A percentile compares a stretch with the other conserved stretches of the same genome.
These are phyloP conservation scores for Phalloptychus januarius DNA, from an alignment of 2,797 vertebrate genomes.

Conservation along the genomic window DNA sequence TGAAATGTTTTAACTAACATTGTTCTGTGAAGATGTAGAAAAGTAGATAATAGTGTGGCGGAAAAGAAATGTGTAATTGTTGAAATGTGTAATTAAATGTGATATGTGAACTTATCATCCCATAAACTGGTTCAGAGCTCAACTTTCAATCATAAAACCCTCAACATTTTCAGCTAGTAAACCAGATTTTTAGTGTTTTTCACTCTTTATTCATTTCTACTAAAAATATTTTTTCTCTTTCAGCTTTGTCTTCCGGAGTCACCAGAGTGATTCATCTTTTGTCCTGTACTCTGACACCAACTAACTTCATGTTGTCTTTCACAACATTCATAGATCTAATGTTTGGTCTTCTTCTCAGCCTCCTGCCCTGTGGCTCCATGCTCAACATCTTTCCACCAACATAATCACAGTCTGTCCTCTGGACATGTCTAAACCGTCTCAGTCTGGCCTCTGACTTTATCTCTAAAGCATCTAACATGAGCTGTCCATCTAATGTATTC, in stretches of 20 bases:
- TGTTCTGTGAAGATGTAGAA: not conserved
- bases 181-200: not conserved
- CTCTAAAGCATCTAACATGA: not conserved
- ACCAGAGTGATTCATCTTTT: not conserved
- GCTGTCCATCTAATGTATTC: not conserved
- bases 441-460: not conserved
- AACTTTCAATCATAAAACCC: not conserved
- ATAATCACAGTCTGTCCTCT: not conserved
- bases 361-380: not conserved
- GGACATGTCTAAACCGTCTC: not conserved
- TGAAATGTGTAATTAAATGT: not conserved
- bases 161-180: not conserved
- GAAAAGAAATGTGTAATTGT: not conserved
- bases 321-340: not conserved
- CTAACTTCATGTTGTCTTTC: not conserved
- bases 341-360: not conserved
- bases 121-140: not conserved
- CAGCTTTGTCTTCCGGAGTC: not conserved
- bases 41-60: not conserved
- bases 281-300: not conserved
- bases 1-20: not conserved
- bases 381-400: not conserved
- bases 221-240: not conserved
- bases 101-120: not conserved
- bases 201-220: not conserved